Base-by-base conservation (phyloP, 1,140 invertebrate genomes). In the Alviniconcha marisindica region DNA sequence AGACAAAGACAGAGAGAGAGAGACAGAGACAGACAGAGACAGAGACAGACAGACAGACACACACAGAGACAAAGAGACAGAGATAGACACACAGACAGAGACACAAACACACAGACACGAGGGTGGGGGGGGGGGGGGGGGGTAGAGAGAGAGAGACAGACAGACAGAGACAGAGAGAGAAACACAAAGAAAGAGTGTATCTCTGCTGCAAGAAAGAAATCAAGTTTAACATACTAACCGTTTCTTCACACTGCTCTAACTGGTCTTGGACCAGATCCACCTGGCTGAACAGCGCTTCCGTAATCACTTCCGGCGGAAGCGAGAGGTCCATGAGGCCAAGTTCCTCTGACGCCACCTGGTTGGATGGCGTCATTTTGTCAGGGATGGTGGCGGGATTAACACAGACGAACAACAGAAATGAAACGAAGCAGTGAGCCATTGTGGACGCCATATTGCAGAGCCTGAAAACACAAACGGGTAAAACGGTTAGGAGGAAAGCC, bases 241-340 rank as follows among this genome's bases (percentile, higher is more conserved):
- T 66, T 28, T 71, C 74, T 33, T 79, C 56, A 51, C 63, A 69
- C 28, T 73, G 48, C 24, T 83, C 69, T 31, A 76, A 74, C 44
- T 69, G 56, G 44, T 77, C 66, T 38, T 77, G 79, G 3, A 71
- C 40, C 82, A 56, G 66, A 82, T 73, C 81, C 28, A 83, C 31
- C 48, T 83, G 36, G 38, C 44, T 69, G 40, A 81, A 76, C 28
- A 82, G 63, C 63, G 69, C 66, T 48, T 79, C 77, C 5, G 63
- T 40, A 14, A 84, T 82, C 77, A 80, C 74, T 40, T 71, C 63
- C 31, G 79, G 56, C 66, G 69, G 48, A 31, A 77, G 54, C 56
- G 79, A 82, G 1, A 80, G 36, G 77, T 79, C 63, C 15, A 10
- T 31, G 56, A 76, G 73, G n/a, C 31, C 42, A 51, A 71, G 69